Evolutionary conservation across 2,888 invertebrate genomes (phyloP).

Genomic region (Nemurella pictetii): DNA sequence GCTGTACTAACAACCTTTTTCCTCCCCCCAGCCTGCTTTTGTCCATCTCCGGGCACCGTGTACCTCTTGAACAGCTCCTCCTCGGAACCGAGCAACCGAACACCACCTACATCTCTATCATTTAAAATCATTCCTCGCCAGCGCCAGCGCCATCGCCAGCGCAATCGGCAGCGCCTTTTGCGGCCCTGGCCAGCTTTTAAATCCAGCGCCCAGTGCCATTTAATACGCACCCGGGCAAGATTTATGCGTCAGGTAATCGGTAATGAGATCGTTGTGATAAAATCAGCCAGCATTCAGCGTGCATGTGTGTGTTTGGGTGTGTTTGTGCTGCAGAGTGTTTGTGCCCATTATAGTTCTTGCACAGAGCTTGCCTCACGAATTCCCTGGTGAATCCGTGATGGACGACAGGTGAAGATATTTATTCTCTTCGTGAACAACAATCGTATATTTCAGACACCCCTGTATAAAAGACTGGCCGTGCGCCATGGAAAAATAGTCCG

Average conservation of each 20-base stretch:
- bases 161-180: constrained; percentile 9
- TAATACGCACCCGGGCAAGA: background rate
- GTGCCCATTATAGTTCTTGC: background rate
- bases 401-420: background rate
- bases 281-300: constrained; percentile 14
- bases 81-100: background rate
- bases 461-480: background rate
- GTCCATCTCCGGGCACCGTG: background rate
- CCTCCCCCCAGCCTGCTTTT: background rate
- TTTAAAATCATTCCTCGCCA: constrained; percentile 4
- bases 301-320: background rate
- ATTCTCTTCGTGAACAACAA: constrained; percentile 24
- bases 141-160: background rate
- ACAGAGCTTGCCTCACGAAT: background rate
- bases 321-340: background rate
- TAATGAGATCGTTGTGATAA: constrained; percentile 28
- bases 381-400: constrained; percentile 28
- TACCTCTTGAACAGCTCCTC: too few species aligned
- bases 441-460: constrained; percentile 1
- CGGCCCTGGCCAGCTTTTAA: constrained; percentile 15
- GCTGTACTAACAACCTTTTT: constrained; percentile 40
- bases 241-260: constrained; percentile 26
- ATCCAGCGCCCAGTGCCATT: background rate
- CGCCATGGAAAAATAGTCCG: background rate
- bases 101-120: constrained; percentile 16